Base-by-base conservation (phyloP, 2,888 invertebrate species). In the Tenthredo scrophulariae region DNA sequence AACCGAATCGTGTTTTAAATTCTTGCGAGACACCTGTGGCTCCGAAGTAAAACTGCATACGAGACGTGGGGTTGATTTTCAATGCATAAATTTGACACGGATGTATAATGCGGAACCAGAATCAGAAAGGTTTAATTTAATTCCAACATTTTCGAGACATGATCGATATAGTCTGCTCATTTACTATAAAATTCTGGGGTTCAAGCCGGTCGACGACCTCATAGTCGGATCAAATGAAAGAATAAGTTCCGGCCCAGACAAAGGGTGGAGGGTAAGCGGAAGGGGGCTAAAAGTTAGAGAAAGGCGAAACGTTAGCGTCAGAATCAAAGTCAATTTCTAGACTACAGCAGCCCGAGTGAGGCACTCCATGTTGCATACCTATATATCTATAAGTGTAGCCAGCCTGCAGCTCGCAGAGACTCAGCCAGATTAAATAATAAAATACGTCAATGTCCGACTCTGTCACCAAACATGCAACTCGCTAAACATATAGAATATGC, bases 401-500 rank as follows among this genome's bases (percentile, higher is more conserved):
- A 72, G 29, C 4, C 2, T 77, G 54, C 77, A 33, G 29, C 50
- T 33, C 62, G 18, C n/a, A 15, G 58, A 37, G 67, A 43, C 46
- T 46, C 46, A 46, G 43, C 50, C 67, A n/a, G 83, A 29, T 82
- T 85, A 85, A 86, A 86, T 86, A 86, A 85, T 84, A 84, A 85
- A 85, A 37, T 22, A 46, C 86, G 40, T 86, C 86, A 84, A 72
- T 86, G 86, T 86, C 86, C 74, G 46, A 84, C 67, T 67, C 74
- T 84, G 86, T 82, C 84, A 82, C 74, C 85, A 80, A 84, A 85
- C 80, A 86, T 85, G 85, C 86, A 86, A n/a, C 70, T 9, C 43
- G 37, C 26, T 54, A 50, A 77, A 40, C n/a, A 50, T 37, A 77
- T 86, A 74, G 80, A 86, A 86, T 86, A 84, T 86, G 86, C 84